A percentile compares a stretch with the other conserved stretches of the same genome.
These are phyloP conservation scores for Seriola dumerili DNA, from an alignment of 2,113 vertebrate genomes.

Conservation along the genomic window DNA sequence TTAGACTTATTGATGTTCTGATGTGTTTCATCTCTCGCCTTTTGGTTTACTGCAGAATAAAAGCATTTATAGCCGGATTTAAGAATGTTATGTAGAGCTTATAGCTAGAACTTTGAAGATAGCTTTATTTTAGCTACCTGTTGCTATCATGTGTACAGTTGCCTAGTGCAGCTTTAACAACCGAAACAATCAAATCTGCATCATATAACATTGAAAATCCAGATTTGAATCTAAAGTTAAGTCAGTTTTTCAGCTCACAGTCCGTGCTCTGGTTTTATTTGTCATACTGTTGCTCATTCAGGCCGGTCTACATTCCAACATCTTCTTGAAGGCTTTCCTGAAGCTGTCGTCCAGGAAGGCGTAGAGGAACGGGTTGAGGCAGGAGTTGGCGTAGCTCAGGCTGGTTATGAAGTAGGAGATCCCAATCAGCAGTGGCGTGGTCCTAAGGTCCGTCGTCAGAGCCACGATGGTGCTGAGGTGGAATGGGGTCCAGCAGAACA, in stretches of 20 bases:
- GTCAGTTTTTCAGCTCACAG: neutral
- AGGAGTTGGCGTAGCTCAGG: constrained; percentile 94
- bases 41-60: neutral
- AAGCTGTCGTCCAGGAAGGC: constrained; percentile 94
- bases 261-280: neutral
- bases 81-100: neutral
- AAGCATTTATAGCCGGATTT: neutral
- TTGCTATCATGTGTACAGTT: constrained; percentile 3
- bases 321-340: constrained; percentile 88
- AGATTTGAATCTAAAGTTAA: neutral
- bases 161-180: constrained; percentile 30
- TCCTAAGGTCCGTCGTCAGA: constrained; percentile 90
- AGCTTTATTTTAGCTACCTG: neutral
- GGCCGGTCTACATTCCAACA: constrained; percentile 87
- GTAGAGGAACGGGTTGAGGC: constrained; percentile 92
- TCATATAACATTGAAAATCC: neutral
- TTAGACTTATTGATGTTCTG: neutral
- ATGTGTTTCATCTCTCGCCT: neutral
- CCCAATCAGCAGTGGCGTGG: constrained; percentile 88
- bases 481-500: constrained; percentile 94
- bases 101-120: neutral
- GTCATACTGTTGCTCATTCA: constrained; percentile 59
- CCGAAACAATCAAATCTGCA: neutral
- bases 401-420: constrained; percentile 93
- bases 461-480: constrained; percentile 93